phyloP scores from a whole-genome alignment of 2,888 invertebrate genomes.

The Napeogenes sylphis region DNA sequence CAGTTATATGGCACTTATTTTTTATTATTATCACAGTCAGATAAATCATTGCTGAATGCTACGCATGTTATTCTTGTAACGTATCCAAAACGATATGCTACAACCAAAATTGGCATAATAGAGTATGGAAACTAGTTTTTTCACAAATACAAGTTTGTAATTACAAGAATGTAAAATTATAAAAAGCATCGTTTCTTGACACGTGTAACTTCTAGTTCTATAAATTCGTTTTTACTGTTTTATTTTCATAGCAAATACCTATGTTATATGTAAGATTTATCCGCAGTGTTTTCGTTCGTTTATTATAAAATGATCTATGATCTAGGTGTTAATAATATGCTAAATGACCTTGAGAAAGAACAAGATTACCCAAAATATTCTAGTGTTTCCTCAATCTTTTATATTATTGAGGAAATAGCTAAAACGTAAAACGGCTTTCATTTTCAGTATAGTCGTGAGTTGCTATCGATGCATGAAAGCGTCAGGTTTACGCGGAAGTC shows the following conservation, averaged over 20 bases:
- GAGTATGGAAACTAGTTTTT: slow-evolving; percentile 3
- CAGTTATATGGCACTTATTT: too few species aligned
- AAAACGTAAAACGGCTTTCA: slow-evolving; percentile 1
- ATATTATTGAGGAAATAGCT: neutral
- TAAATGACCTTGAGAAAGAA: neutral
- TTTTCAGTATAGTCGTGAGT: slow-evolving; percentile 24
- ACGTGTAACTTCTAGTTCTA: slow-evolving; percentile 3
- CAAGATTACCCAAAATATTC: neutral
- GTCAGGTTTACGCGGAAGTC: slow-evolving; percentile 53
- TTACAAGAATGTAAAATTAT: neutral
- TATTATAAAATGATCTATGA: neutral
- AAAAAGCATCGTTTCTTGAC: neutral
- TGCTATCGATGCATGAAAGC: slow-evolving; percentile 27
- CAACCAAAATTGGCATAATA: neutral
- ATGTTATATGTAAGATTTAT: neutral
- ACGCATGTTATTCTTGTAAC: neutral
- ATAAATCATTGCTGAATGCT: neutral
- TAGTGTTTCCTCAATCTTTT: neutral
- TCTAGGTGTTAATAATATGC: neutral
- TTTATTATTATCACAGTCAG: neutral
- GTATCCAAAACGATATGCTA: neutral
- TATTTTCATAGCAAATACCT: neutral
- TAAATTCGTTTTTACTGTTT: neutral
- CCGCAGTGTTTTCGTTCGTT: neutral
- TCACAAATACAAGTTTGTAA: slow-evolving; percentile 5